Conservation (phyloP, 2,113 vertebrate genomes). For the Solenodon paradoxus region DNA sequence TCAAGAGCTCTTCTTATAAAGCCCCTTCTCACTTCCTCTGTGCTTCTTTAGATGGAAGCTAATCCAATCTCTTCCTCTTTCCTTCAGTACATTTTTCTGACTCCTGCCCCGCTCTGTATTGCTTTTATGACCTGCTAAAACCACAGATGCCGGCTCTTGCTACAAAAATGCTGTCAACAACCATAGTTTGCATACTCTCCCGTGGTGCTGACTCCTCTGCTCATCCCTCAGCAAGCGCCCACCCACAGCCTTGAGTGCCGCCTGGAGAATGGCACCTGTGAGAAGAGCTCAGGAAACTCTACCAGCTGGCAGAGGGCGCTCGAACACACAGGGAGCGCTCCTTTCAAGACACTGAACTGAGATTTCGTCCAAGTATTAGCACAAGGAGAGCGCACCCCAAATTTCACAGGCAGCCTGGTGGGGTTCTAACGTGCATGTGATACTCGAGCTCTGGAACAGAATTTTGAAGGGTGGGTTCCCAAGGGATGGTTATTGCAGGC, state of each 20-base stretch:
- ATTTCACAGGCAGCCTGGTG: neutral
- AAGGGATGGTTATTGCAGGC: neutral
- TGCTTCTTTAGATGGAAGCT: neutral
- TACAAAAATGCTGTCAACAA: neutral
- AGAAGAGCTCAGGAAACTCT: too few species aligned
- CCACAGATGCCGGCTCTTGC: too few species aligned
- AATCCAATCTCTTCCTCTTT: neutral
- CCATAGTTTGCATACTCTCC: too few species aligned
- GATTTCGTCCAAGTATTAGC: too few species aligned
- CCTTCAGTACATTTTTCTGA: neutral
- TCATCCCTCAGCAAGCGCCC: neutral
- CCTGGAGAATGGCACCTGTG: neutral
- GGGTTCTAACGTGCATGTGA: too few species aligned
- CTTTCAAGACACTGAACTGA: neutral
- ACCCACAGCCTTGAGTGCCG: too few species aligned
- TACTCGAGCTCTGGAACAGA: neutral
- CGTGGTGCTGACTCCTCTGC: neutral
- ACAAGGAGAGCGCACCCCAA: neutral
- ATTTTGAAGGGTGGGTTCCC: neutral
- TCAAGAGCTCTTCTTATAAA: neutral
- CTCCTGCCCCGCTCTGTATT: neutral
- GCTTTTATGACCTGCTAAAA: neutral
- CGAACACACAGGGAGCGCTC: neutral
- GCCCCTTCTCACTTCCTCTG: neutral
- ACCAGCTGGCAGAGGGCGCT: too few species aligned